Base-by-base conservation (phyloP, 2,888 invertebrate genomes). In the Plutella xylostella region DNA sequence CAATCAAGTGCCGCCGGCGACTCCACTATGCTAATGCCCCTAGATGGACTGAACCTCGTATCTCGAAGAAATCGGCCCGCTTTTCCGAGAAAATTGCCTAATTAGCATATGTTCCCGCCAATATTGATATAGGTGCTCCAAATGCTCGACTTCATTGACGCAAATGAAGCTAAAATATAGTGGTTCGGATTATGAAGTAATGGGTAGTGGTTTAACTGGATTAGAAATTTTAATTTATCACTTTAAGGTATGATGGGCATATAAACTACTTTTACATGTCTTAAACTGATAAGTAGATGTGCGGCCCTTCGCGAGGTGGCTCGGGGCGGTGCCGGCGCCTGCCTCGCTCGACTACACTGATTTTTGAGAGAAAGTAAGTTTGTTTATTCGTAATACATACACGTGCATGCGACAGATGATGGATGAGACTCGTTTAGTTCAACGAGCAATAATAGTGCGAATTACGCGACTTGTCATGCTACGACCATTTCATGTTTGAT, bases 51-150 rank as follows among this genome's bases (percentile, higher is more conserved):
- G 15, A 35, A 56, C 61, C 59, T 65, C 63, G 67, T 58, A 58
- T 67, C 67, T 61, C 50, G 55, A 62, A 65, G 68, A 70, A 70
- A 70, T 60, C 66, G 70, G 62, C 72, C 72, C 57, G 58, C 59
- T 67, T 74, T 69, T 65, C 66, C 55, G 50, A 64, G 67, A 66
- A 72, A 67, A 75, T 70, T 65, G 57, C 63, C 61, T 65, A 57
- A 66, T 68, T 73, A 72, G 57, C 71, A 44, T 44, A 44, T 22
- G 30, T 42, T 42, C n/a, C n/a, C 18, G 30, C 19, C 30, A 17
- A 42, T 42, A 68, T 71, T n/a, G 54, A 58, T 57, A 57, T 57
- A 58, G 59, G 47, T 48, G 40, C 41, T 37, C 33, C 17, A 14
- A 17, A 39, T n/a, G 39, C 22, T 21, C 21, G 9, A 17, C 17